A percentile compares a stretch with the other conserved stretches of the same genome.
Evolutionary conservation across 2,888 invertebrate species (phyloP).

Genomic region (Synergus gifuensis): DNA sequence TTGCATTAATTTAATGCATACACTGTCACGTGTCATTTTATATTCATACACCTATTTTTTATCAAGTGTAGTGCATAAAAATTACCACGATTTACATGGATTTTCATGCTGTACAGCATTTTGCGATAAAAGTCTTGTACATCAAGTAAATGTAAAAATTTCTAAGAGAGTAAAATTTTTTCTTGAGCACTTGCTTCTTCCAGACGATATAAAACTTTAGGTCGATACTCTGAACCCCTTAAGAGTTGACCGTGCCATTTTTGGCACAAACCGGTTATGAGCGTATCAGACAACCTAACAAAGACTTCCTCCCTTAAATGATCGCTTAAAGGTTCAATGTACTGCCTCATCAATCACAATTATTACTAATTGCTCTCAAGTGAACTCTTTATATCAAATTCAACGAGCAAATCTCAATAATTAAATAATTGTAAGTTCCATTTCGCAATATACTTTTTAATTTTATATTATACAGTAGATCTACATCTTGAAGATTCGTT

Average conservation of each 20-base stretch:
- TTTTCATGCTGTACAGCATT: neutral
- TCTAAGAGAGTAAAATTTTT: neutral
- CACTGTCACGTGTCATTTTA: neutral
- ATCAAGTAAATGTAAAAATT: neutral
- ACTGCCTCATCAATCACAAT: constrained; percentile 7
- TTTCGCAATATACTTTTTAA: neutral
- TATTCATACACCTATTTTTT: neutral
- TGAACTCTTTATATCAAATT: neutral
- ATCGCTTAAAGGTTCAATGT: constrained; percentile 17
- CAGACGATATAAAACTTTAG: constrained; percentile 25
- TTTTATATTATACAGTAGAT: neutral
- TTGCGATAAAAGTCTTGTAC: neutral
- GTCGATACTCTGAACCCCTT: constrained; percentile 30
- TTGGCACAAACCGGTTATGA: constrained; percentile 37
- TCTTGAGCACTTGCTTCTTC: constrained; percentile 34
- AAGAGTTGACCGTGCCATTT: constrained; percentile 22
- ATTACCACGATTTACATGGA: neutral
- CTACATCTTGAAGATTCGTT: neutral
- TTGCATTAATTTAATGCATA: too few relatives aligned
- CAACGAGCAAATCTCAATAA: neutral
- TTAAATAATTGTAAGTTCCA: too few relatives aligned
- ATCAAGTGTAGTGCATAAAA: neutral
- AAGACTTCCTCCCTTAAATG: constrained; percentile 30
- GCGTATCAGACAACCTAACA: constrained; percentile 34
- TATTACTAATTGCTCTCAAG: neutral